Conservation (phyloP, 2,888 invertebrate species). For the Pachydiplax longipennis region DNA sequence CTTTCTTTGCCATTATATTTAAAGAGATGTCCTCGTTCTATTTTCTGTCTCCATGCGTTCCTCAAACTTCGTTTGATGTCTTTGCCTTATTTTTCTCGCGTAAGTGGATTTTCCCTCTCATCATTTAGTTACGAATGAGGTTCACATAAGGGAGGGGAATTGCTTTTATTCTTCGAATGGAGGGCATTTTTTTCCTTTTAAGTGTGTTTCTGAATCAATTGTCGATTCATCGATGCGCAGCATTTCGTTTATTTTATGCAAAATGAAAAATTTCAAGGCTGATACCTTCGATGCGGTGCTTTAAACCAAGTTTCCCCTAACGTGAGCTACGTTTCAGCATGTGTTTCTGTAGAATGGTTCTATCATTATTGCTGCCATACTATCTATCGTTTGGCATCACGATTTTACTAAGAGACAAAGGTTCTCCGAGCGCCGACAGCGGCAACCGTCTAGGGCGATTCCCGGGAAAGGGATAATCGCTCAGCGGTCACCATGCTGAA, state of each 20-base stretch:
- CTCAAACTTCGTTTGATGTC: slow-evolving; percentile 17
- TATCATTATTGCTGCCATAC: background rate
- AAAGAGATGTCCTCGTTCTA: background rate
- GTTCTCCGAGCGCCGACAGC: too few species aligned
- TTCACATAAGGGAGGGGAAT: background rate
- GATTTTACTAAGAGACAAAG: too few species aligned
- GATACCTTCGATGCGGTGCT: background rate
- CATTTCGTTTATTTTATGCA: background rate
- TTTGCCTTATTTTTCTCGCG: background rate
- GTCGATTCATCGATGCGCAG: background rate
- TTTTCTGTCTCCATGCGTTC: background rate
- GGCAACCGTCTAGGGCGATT: too few species aligned
- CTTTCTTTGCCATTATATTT: background rate
- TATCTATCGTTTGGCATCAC: too few species aligned
- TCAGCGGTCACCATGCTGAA: too few species aligned
- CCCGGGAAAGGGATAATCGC: too few species aligned
- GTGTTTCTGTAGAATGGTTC: background rate
- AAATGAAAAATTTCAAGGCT: background rate
- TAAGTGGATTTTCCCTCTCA: background rate
- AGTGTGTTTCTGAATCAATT: background rate
- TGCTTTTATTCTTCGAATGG: background rate
- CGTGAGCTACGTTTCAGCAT: background rate
- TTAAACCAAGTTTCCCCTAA: background rate
- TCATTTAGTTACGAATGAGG: background rate
- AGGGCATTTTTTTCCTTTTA: background rate